A percentile compares a stretch with the other conserved stretches of the same genome.
These are phyloP conservation scores for Misgurnus anguillicaudatus DNA, from an alignment of 2,113 vertebrate genomes.

Conservation along the genomic window DNA sequence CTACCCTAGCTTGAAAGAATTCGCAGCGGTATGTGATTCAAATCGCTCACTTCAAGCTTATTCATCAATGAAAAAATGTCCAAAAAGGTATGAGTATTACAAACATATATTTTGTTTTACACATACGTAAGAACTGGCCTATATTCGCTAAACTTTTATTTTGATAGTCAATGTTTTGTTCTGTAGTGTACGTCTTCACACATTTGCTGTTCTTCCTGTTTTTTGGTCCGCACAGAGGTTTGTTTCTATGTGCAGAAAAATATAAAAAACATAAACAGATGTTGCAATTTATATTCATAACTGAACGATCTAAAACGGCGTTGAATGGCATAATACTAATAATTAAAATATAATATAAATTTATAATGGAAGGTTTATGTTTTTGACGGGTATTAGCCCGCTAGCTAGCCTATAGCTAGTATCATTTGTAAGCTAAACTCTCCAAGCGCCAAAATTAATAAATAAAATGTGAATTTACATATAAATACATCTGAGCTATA, in stretches of 20 bases:
- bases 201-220: conserved; percentile 22
- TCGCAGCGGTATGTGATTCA: not conserved
- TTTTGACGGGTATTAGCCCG: not conserved
- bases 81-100: conserved; percentile 23
- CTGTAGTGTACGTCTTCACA: not conserved
- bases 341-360: not conserved
- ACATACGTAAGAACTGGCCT: not conserved
- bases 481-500: too few relatives aligned
- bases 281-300: not conserved
- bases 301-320: not conserved
- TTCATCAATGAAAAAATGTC: conserved; percentile 7
- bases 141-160: conserved; percentile 10
- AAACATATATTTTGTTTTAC: not conserved
- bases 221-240: conserved; percentile 41
- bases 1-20: not conserved
- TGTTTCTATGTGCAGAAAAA: conserved; percentile 26
- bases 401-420: conserved; percentile 12
- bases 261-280: not conserved
- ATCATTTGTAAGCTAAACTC: conserved; percentile 1
- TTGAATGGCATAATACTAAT: not conserved
- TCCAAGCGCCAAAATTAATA: too few relatives aligned
- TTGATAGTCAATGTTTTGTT: not conserved
- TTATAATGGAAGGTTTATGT: too few relatives aligned
- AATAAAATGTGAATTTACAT: not conserved
- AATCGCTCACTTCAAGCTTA: conserved; percentile 1